Evolutionary conservation across 2,797 vertebrate genomes (phyloP).

Genomic region (Heteromormyrus szaboi): DNA sequence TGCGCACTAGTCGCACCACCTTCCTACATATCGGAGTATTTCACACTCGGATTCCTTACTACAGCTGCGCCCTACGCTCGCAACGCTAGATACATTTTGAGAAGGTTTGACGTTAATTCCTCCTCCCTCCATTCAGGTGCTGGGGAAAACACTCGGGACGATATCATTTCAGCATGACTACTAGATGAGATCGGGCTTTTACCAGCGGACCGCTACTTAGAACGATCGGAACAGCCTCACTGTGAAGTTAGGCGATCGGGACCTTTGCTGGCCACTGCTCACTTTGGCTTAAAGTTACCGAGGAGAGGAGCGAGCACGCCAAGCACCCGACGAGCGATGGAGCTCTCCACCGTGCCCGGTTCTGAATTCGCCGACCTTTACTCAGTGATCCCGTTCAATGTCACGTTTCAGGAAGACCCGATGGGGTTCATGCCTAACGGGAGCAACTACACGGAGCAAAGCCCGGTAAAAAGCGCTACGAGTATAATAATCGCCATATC

Average conservation of each 20-base stretch:
- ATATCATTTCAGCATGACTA: not conserved
- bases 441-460: constrained; percentile 50
- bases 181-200: constrained; percentile 6
- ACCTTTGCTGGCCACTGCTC: not conserved
- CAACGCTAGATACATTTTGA: not conserved
- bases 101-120: not conserved
- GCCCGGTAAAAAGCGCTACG: constrained; percentile 49
- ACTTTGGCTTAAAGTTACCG: not conserved
- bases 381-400: constrained; percentile 53
- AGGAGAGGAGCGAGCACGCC: not conserved
- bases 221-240: not conserved
- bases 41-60: not conserved
- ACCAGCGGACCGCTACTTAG: not conserved
- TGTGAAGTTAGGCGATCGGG: constrained; percentile 4
- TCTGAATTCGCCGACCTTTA: constrained; percentile 44
- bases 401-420: constrained; percentile 43
- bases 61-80: not conserved
- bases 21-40: not conserved
- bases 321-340: constrained; percentile 48
- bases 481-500: constrained; percentile 69
- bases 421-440: constrained; percentile 39
- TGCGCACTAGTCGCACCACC: not conserved
- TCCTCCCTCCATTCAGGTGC: not conserved
- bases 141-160: constrained; percentile 1
- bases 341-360: constrained; percentile 54